Conservation (phyloP, 2,888 invertebrate genomes). For the Parasteatoda lunata region DNA sequence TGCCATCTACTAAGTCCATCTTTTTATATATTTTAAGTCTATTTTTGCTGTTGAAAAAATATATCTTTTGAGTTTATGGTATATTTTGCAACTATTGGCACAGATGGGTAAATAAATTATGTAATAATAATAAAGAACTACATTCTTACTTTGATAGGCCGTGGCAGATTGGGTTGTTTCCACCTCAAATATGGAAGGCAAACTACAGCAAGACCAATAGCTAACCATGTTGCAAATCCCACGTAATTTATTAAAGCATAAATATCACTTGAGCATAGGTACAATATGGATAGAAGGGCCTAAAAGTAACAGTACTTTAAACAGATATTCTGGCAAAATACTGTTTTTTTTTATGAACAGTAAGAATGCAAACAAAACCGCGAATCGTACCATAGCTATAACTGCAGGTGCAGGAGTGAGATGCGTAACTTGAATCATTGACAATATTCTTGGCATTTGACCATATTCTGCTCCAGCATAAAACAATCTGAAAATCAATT, state of each 20-base stretch:
- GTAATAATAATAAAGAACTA: neutral
- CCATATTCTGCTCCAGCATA: slow-evolving; percentile 97
- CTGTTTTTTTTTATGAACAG: neutral
- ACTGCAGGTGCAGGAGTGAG: slow-evolving; percentile 97
- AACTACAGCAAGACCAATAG: slow-evolving; percentile 95
- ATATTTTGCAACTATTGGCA: neutral
- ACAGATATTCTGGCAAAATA: neutral
- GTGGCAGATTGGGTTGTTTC: slow-evolving; percentile 88
- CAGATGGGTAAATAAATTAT: neutral
- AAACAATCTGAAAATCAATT: slow-evolving; percentile 85
- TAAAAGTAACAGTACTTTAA: slow-evolving; percentile 72
- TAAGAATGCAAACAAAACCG: neutral
- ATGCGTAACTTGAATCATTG: slow-evolving; percentile 92
- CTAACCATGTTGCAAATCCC: slow-evolving; percentile 95
- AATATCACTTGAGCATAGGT: slow-evolving; percentile 94
- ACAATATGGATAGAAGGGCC: slow-evolving; percentile 93
- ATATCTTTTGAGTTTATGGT: too few relatives aligned
- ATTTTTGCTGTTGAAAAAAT: too few relatives aligned
- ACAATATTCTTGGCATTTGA: slow-evolving; percentile 97
- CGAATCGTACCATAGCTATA: slow-evolving; percentile 83
- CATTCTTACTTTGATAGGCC: slow-evolving; percentile 84
- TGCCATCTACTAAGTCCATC: too few relatives aligned
- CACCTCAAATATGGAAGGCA: slow-evolving; percentile 94
- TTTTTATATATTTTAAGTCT: too few relatives aligned
- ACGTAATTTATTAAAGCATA: slow-evolving; percentile 98